Evolutionary conservation across 2,888 invertebrate species (phyloP).

Genomic region (Synanthedon tipuliformis): DNA sequence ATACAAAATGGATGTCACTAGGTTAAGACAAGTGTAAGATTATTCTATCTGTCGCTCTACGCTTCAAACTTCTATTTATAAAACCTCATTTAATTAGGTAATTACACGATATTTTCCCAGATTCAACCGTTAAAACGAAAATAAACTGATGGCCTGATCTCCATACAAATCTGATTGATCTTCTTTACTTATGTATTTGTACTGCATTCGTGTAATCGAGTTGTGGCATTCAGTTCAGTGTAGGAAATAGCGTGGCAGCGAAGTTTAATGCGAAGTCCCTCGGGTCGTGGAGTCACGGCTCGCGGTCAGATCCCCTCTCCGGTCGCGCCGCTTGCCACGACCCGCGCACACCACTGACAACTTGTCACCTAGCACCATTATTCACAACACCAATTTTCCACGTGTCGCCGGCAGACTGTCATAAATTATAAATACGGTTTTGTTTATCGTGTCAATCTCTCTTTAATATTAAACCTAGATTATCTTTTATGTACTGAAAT

Average conservation of each 20-base stretch:
- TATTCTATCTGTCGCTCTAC: too few relatives aligned
- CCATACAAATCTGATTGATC: too few relatives aligned
- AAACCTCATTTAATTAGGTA: too few relatives aligned
- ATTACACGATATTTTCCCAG: too few relatives aligned
- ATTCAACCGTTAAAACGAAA: too few relatives aligned
- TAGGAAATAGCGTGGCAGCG: background rate
- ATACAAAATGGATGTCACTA: too few relatives aligned
- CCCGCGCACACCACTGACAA: slow-evolving; percentile 35
- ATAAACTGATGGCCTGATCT: too few relatives aligned
- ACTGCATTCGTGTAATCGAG: background rate
- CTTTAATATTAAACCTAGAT: background rate
- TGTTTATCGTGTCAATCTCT: slow-evolving; percentile 9
- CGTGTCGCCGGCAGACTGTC: slow-evolving; percentile 43
- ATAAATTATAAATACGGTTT: slow-evolving; percentile 34
- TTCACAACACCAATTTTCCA: slow-evolving; percentile 54
- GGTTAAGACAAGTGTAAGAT: too few relatives aligned
- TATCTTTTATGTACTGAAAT: too few relatives aligned
- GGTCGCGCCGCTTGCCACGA: slow-evolving; percentile 4
- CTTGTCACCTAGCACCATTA: slow-evolving; percentile 43
- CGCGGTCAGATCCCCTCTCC: slow-evolving; percentile 7
- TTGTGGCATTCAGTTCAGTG: background rate
- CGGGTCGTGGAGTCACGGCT: slow-evolving; percentile 4
- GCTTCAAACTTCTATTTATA: too few relatives aligned
- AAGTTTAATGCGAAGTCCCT: slow-evolving; percentile 2
- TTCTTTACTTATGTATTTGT: too few relatives aligned